Evolutionary conservation across 2,888 invertebrate species (phyloP).

Genomic region (Epistrophe eligans): DNA sequence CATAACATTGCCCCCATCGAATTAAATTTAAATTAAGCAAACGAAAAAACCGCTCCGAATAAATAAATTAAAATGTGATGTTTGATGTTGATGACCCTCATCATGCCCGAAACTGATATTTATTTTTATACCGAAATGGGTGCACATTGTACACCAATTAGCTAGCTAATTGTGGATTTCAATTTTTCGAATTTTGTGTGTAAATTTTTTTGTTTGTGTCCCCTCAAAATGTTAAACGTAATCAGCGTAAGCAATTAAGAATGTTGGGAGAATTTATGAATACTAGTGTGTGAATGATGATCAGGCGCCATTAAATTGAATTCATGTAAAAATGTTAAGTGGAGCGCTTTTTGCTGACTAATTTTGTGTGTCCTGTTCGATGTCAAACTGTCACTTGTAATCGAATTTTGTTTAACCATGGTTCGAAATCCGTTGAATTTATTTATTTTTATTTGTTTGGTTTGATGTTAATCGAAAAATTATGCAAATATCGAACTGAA

Average conservation of each 20-base stretch:
- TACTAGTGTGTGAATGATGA: constrained; percentile 5
- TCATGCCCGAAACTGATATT: constrained; percentile 17
- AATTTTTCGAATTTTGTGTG: constrained; percentile 4
- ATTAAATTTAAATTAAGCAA: constrained; percentile 20
- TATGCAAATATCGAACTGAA: not conserved
- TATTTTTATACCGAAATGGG: not conserved
- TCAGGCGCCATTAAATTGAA: constrained; percentile 6
- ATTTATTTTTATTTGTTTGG: not conserved
- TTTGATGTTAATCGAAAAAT: not conserved
- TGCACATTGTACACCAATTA: constrained; percentile 28
- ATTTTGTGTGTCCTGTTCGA: not conserved
- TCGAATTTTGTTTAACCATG: constrained; percentile 6
- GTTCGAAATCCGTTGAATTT: not conserved
- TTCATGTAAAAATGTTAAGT: not conserved
- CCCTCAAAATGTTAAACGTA: not conserved
- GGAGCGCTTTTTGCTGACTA: constrained; percentile 12
- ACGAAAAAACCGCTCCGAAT: constrained; percentile 5
- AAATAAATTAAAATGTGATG: constrained; percentile 28
- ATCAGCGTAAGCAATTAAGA: constrained; percentile 25
- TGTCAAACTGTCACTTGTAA: constrained; percentile 31
- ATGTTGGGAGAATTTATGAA: not conserved
- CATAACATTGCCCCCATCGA: not conserved
- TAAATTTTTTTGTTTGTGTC: not conserved
- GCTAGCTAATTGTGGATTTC: constrained; percentile 24
- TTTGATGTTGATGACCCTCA: constrained; percentile 33